Evolutionary conservation across 2,888 invertebrate genomes (phyloP).

Genomic region (Kryphioiulus occultus): DNA sequence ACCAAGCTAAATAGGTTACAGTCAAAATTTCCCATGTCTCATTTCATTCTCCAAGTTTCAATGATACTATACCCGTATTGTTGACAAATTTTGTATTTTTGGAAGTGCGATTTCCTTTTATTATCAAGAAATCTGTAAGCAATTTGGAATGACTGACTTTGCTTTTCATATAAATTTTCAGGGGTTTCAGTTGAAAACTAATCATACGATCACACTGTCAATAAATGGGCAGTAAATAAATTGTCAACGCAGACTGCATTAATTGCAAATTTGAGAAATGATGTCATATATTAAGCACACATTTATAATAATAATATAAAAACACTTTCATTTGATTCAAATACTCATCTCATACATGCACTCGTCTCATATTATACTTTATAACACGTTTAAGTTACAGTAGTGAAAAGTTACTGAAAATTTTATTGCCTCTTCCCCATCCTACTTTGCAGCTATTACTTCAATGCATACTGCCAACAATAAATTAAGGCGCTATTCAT

Average conservation of each 20-base stretch:
- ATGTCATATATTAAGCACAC: slow-evolving; percentile 6
- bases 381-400: background rate
- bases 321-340: background rate
- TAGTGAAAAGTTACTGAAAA: background rate
- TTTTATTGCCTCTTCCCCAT: slow-evolving; percentile 19
- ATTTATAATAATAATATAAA: background rate
- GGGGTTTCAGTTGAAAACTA: too few relatives aligned
- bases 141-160: too few relatives aligned
- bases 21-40: too few relatives aligned
- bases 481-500: background rate
- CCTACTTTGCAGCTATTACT: background rate
- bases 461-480: slow-evolving; percentile 19
- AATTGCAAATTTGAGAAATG: background rate
- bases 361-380: too few relatives aligned
- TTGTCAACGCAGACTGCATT: background rate
- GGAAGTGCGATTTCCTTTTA: too few relatives aligned
- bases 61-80: too few relatives aligned
- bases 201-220: too few relatives aligned
- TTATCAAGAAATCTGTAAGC: too few relatives aligned
- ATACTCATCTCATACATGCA: slow-evolving; percentile 25
- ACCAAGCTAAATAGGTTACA: too few relatives aligned
- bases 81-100: too few relatives aligned
- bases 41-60: too few relatives aligned
- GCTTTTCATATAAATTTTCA: too few relatives aligned
- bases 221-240: background rate